Conservation (phyloP, 1,140 invertebrate species). For the Cataglyphis hispanica region DNA sequence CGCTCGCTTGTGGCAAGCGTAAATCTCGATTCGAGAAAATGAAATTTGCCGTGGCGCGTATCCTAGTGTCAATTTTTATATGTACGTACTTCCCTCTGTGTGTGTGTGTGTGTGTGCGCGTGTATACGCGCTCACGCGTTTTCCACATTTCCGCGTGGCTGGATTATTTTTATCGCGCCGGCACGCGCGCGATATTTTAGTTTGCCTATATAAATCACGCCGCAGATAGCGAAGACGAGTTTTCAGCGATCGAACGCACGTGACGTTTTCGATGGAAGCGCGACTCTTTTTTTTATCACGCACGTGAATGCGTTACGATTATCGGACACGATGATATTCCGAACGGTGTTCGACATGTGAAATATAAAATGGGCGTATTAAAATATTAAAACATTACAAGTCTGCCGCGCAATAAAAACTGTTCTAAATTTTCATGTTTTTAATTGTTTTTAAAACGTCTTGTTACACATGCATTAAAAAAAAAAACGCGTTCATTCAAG, state of each 20-base stretch:
- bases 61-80: slow-evolving; percentile 41
- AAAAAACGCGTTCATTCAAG: neutral
- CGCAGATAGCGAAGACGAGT: slow-evolving; percentile 49
- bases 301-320: slow-evolving; percentile 16
- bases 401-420: neutral
- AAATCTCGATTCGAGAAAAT: slow-evolving; percentile 41
- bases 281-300: slow-evolving; percentile 31
- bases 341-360: neutral
- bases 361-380: neutral
- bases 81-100: too few relatives aligned
- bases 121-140: slow-evolving; percentile 12
- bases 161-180: slow-evolving; percentile 58
- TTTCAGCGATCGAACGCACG: slow-evolving; percentile 43
- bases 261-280: slow-evolving; percentile 41
- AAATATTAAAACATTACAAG: slow-evolving; percentile 21
- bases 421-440: neutral
- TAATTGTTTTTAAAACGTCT: neutral
- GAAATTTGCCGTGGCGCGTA: slow-evolving; percentile 40
- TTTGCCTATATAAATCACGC: slow-evolving; percentile 45
- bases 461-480: neutral
- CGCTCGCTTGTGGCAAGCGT: slow-evolving; percentile 47
- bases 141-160: slow-evolving; percentile 32
- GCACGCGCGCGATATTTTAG: slow-evolving; percentile 53
- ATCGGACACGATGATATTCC: slow-evolving; percentile 1
- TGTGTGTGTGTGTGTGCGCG: neutral